Evolutionary conservation across 2,797 vertebrate genomes (phyloP).

Genomic region (Cichlasoma orientale): DNA sequence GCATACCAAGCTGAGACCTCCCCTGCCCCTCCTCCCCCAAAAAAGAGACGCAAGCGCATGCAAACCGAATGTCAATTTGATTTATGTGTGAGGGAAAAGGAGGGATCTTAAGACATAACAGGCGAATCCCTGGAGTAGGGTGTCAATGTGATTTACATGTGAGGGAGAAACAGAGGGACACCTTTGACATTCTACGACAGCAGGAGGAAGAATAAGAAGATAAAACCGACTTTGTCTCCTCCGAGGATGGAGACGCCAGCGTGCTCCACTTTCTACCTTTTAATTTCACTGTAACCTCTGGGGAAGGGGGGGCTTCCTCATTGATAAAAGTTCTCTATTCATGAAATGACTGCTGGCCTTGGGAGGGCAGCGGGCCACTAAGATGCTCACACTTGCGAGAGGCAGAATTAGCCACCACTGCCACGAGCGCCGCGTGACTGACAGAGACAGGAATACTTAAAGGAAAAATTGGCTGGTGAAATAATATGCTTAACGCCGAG

Average conservation of each 20-base stretch:
- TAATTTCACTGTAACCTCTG: conserved; percentile 66
- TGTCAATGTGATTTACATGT: conserved; percentile 73
- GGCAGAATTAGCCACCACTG: conserved; percentile 48
- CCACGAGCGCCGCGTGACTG: conserved; percentile 29
- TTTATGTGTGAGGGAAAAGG: conserved; percentile 64
- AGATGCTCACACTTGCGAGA: conserved; percentile 44
- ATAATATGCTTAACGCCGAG: conserved; percentile 18
- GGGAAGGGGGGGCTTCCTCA: conserved; percentile 32
- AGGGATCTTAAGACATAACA: conserved; percentile 59
- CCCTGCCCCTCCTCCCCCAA: too few species aligned
- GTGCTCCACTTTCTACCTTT: conserved; percentile 56
- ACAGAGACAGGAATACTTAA: conserved; percentile 30
- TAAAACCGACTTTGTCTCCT: conserved; percentile 40
- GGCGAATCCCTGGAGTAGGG: conserved; percentile 47
- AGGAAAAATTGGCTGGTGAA: conserved; percentile 6
- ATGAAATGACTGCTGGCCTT: conserved; percentile 56
- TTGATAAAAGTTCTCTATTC: conserved; percentile 65
- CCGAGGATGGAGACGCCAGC: conserved; percentile 27
- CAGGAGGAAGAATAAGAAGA: conserved; percentile 46
- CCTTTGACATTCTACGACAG: conserved; percentile 58
- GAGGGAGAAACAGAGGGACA: conserved; percentile 42
- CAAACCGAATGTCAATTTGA: conserved; percentile 61
- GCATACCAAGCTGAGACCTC: conserved; percentile 39
- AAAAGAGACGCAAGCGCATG: conserved; percentile 25
- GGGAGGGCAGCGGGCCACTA: conserved; percentile 35